Conservation (phyloP, 2,113 vertebrate genomes). For the Calyptomena viridis region DNA sequence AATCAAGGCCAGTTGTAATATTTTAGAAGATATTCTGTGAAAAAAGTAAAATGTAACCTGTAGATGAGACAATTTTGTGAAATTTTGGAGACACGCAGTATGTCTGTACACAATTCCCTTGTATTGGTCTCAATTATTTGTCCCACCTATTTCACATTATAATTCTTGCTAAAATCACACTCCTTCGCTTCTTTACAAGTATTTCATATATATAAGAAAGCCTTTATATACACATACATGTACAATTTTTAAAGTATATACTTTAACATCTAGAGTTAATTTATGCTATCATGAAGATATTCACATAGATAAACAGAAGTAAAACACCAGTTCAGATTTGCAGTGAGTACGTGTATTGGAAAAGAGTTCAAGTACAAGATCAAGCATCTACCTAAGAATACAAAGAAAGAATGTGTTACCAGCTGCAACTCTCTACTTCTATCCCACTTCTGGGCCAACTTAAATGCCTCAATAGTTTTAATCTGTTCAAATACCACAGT, state of each 20-base stretch:
- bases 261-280: background rate
- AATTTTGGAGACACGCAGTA: background rate
- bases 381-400: background rate
- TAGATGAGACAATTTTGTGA: background rate
- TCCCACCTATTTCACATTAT: background rate
- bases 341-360: background rate
- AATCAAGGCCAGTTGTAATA: background rate
- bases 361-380: background rate
- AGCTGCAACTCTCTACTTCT: background rate
- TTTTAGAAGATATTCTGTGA: background rate
- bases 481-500: background rate
- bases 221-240: background rate
- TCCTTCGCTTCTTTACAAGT: background rate
- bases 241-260: background rate
- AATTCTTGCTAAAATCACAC: background rate
- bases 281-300: background rate
- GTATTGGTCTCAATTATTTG: background rate
- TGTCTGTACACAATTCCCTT: background rate
- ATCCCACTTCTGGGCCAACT: background rate
- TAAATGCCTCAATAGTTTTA: background rate
- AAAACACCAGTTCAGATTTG: background rate
- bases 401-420: background rate
- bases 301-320: background rate
- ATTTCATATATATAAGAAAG: background rate
- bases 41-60: background rate